Evolutionary conservation across 2,888 invertebrate species (phyloP), one percentile per base, ranked within the genome.

Genomic region (Drosophila mimetica): DNA sequence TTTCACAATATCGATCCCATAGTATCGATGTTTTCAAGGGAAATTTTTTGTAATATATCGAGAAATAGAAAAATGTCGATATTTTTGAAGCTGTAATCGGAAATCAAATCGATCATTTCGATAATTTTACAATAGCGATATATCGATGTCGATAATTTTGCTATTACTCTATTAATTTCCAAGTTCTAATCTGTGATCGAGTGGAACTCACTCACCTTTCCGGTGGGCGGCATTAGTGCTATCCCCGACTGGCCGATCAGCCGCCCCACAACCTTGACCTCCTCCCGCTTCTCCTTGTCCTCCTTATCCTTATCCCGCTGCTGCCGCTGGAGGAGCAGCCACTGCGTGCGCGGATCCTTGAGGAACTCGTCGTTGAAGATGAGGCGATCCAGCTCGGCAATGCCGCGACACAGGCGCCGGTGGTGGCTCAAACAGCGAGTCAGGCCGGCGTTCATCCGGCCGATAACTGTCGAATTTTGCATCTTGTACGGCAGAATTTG

Each of bases 401-500:
- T 44, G 14, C 53, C 25, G 11, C 59, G 46, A 16, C 42, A 41
- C 25, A 72, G 9, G 0, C 34, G 18, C 6, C 48, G 54, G 5
- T 72, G 72, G 16, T 59, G 37, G 20, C 30, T 46, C 16, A 53
- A 13, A 8, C 72, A 72, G 25, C 58, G 50, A 4, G 37, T 18
- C 2, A 72, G 8, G 5, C 54, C 36, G 14, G 34, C 30, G 18
- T 18, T 52, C 18, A 59, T 32, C 22, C 41, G 44, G 36, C 65
- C 32, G 36, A 72, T 54, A 22, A 63, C 55, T 53, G 52, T 52
- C 18, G 57, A 71, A 71, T 71, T 71, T 71, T 20, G 71, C 60
- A 58, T 22, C 50, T 50, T 1, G 8, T n/a, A n/a, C n/a, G n/a
- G n/a, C n/a, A n/a, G n/a, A n/a, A n/a, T n/a, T n/a, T n/a, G n/a